Evolutionary conservation across 1,140 invertebrate genomes (phyloP).

Genomic region (Bursaphelenchus mucronatus): DNA sequence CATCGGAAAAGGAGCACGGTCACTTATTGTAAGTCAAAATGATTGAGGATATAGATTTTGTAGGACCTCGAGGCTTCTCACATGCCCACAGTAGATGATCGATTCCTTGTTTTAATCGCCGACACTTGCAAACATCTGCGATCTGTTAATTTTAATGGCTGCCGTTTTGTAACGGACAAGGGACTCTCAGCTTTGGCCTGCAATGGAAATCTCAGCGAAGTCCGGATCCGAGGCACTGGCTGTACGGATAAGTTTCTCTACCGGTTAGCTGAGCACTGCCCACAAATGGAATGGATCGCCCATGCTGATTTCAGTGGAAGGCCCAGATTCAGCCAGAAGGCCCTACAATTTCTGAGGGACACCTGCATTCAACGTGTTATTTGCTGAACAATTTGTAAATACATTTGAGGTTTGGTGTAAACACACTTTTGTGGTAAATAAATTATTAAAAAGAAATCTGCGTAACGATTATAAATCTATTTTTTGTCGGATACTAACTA

Average conservation of each 20-base stretch:
- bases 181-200: conserved; percentile 50
- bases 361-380: conserved; percentile 58
- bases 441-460: too few relatives aligned
- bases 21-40: conserved; percentile 29
- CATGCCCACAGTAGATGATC: conserved; percentile 52
- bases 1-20: conserved; percentile 51
- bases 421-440: too few relatives aligned
- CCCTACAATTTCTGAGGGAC: conserved; percentile 52
- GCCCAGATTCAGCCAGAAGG: conserved; percentile 55
- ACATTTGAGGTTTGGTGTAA: too few relatives aligned
- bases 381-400: conserved; percentile 36
- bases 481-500: too few relatives aligned
- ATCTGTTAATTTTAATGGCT: conserved; percentile 58
- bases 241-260: conserved; percentile 59
- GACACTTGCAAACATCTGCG: conserved; percentile 51
- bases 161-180: conserved; percentile 57
- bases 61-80: conserved; percentile 54
- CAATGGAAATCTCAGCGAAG: conserved; percentile 49
- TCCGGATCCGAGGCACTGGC: conserved; percentile 53
- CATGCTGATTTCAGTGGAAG: conserved; percentile 57
- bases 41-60: conserved; percentile 1
- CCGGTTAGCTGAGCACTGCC: conserved; percentile 55
- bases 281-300: conserved; percentile 56
- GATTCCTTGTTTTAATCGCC: conserved; percentile 51
- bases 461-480: too few relatives aligned